Conservation (phyloP, 2,113 vertebrate genomes). For the Podilymbus podiceps region DNA sequence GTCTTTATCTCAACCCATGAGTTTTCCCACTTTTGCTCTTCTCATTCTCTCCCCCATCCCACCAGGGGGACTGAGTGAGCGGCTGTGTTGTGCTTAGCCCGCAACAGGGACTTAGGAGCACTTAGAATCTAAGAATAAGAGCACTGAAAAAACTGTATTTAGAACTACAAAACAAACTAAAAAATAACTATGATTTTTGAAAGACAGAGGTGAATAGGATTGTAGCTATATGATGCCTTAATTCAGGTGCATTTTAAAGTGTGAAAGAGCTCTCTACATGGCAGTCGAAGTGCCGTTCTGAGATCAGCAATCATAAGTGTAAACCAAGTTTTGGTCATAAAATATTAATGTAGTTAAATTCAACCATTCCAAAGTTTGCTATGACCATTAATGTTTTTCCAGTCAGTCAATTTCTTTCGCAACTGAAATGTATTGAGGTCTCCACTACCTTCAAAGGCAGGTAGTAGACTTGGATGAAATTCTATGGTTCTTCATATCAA, state of each 20-base stretch:
- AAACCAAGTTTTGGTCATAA: background rate
- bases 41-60: too few relatives aligned
- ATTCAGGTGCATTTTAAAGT: background rate
- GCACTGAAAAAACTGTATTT: background rate
- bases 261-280: background rate
- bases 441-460: background rate
- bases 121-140: background rate
- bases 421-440: background rate
- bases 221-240: background rate
- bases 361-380: background rate
- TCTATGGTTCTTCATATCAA: background rate
- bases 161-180: background rate
- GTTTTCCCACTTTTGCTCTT: too few relatives aligned
- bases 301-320: background rate
- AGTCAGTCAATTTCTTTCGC: background rate
- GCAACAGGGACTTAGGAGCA: background rate
- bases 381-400: background rate
- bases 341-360: background rate
- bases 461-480: background rate
- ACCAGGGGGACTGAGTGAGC: too few relatives aligned
- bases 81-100: too few relatives aligned
- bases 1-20: too few relatives aligned
- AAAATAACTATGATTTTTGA: background rate
- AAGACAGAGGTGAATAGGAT: background rate
- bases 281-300: background rate